Base-by-base conservation (phyloP, 1,140 invertebrate genomes). In the Oppia nitens region DNA sequence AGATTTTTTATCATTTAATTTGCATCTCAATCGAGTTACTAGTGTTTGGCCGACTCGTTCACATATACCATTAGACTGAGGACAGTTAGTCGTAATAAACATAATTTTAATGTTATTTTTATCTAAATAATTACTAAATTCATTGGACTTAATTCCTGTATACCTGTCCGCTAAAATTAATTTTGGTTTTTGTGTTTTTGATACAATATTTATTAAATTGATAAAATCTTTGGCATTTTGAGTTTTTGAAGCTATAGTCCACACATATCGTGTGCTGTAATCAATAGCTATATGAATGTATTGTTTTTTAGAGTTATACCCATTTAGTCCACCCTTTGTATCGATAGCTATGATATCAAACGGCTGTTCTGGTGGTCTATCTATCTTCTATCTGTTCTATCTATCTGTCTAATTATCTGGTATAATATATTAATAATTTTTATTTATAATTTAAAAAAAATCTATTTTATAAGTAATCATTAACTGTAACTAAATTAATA, bases 311-410 rank as follows among this genome's bases (percentile, higher is more conserved):
- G 60, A 61, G n/a, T 25, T 45, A 29, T 61, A 58, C 3, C 28
- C 28, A 23, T 6, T 32, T 4, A 62, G 25, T 20, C 60, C 60
- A 12, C 60, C 50, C 11, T 53, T 28, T 2, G 60, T 61, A 47
- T 61, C 60, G 40, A 61, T 61, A 14, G 60, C 23, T 23, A 61
- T 55, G 21, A 61, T 60, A 4, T 61, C 60, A 32, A 59, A 60
- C 28, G 60, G 60, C 11, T 27, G 2, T 14, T 3, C 4, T 23
- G 60, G 47, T 21, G 60, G 60, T 24, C 48, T n/a, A n/a, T n/a
- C n/a, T n/a, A n/a, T n/a, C n/a, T n/a, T n/a, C n/a, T n/a, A n/a
- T n/a, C n/a, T n/a, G n/a, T n/a, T n/a, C n/a, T n/a, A n/a, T n/a
- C n/a, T n/a, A n/a, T n/a, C n/a, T n/a, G n/a, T n/a, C n/a, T n/a